phyloP scores from a whole-genome alignment of 2,888 invertebrate genomes.

The Parnassius glacialis region DNA sequence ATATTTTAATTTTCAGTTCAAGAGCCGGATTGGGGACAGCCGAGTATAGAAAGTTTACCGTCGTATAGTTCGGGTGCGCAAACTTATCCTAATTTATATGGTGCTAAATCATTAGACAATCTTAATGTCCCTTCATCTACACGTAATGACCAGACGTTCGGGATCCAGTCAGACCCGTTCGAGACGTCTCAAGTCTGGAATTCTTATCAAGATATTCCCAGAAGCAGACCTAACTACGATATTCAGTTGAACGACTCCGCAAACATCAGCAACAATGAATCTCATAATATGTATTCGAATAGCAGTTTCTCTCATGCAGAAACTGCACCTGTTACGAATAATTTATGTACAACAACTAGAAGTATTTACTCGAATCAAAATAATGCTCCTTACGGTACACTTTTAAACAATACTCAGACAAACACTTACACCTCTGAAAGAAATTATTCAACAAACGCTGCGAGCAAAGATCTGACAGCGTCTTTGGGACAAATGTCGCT shows the following conservation, averaged over 20 bases:
- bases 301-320: constrained; percentile 32
- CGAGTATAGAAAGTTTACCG: constrained; percentile 67
- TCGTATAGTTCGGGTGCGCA: constrained; percentile 42
- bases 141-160: constrained; percentile 21
- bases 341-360: constrained; percentile 47
- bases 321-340: constrained; percentile 37
- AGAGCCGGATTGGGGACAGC: constrained; percentile 62
- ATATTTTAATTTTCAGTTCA: constrained; percentile 44
- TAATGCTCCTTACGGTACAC: constrained; percentile 40
- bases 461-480: constrained; percentile 39
- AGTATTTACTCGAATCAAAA: constrained; percentile 41
- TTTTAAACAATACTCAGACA: constrained; percentile 42
- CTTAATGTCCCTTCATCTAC: constrained; percentile 41
- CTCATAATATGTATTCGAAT: constrained; percentile 52
- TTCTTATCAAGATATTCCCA: constrained; percentile 49
- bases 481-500: constrained; percentile 63
- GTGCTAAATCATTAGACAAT: constrained; percentile 69
- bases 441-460: constrained; percentile 32
- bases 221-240: constrained; percentile 41
- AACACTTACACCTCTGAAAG: constrained; percentile 52
- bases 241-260: constrained; percentile 39
- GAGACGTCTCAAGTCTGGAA: constrained; percentile 64
- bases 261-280: constrained; percentile 45
- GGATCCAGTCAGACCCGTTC: constrained; percentile 55
- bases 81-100: constrained; percentile 51